Base-by-base conservation (phyloP, 2,888 invertebrate genomes). In the Malacosoma neustria region DNA sequence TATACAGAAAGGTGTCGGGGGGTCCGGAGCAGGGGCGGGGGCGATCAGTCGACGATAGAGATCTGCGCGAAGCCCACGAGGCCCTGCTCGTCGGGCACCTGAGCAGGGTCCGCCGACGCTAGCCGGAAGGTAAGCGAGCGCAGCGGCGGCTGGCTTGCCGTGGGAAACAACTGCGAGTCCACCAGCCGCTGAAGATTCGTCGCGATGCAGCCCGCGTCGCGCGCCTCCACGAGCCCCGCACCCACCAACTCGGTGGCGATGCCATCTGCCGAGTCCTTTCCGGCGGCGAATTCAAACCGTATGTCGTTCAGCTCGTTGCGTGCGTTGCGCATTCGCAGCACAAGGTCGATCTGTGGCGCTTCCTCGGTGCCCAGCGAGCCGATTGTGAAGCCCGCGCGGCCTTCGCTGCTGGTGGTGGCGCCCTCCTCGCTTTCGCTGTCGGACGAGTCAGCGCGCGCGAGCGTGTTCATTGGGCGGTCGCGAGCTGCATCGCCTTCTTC, bases 21-120 rank as follows among this genome's bases (percentile, higher is more conserved):
- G n/a, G n/a, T n/a, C n/a, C n/a, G n/a, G 34, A 38, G n/a, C 39
- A 36, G 45, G 37, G 41, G 29, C 15, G 30, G 14, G 36, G 44
- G 38, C 39, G 41, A 45, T 72, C 90, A 96, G 88, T 96, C 96
- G 52, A 94, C 93, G 72, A 98, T 92, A 57, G 97, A 97, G 71
- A 99, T 93, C 88, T 99, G 98, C 72, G 99, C 99, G 88, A 93
- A 99, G 63, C 99, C 99, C 69, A 98, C 91, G 52, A 99, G 89
- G 32, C 97, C 93, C 67, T 95, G 95, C 79, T 99, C 98, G 77
- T 99, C 98, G 38, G 95, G 92, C 43, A 93, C 89, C 84, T 95
- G 96, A 57, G 62, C 52, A 29, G 71, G 88, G 54, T 60, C 66
- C 22, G 91, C 88, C 7, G 81, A 72, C 41, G 66, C 93, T 87